Conservation (phyloP, 2,888 invertebrate species). For the Drosophila colorata region DNA sequence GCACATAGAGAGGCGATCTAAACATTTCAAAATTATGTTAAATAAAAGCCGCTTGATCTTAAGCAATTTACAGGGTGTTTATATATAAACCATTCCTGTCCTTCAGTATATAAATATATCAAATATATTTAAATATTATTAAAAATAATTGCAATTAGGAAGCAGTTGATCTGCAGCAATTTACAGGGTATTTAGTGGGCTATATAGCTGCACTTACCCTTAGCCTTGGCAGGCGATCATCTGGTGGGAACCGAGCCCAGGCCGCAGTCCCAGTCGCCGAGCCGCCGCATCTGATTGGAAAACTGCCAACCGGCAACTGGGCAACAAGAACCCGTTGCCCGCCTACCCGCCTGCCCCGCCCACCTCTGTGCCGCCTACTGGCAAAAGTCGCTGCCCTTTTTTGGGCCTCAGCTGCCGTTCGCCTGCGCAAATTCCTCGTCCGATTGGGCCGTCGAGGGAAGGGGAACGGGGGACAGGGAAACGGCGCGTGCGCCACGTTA, state of each 20-base stretch:
- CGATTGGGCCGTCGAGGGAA: too few relatives aligned
- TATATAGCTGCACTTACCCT: not conserved
- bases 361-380: conserved; percentile 28
- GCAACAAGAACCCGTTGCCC: conserved; percentile 39
- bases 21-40: not conserved
- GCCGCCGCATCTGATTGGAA: conserved; percentile 33
- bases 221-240: conserved; percentile 24
- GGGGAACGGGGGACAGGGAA: too few relatives aligned
- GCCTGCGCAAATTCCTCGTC: conserved; percentile 61
- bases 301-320: conserved; percentile 7
- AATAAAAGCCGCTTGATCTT: too few relatives aligned
- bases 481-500: conserved; percentile 72
- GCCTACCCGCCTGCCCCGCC: conserved; percentile 25
- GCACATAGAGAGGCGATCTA: not conserved
- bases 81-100: too few relatives aligned
- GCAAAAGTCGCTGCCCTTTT: conserved; percentile 68
- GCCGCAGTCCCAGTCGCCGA: conserved; percentile 39
- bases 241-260: conserved; percentile 40
- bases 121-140: too few relatives aligned
- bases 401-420: conserved; percentile 53
- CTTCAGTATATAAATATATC: too few relatives aligned
- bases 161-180: not conserved
- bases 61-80: too few relatives aligned
- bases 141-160: not conserved
- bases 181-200: conserved; percentile 21